A percentile compares a stretch with the other conserved stretches of the same genome.
These are phyloP conservation scores for Magallana gigas DNA, from an alignment of 1,140 invertebrate species.

Conservation along the genomic window DNA sequence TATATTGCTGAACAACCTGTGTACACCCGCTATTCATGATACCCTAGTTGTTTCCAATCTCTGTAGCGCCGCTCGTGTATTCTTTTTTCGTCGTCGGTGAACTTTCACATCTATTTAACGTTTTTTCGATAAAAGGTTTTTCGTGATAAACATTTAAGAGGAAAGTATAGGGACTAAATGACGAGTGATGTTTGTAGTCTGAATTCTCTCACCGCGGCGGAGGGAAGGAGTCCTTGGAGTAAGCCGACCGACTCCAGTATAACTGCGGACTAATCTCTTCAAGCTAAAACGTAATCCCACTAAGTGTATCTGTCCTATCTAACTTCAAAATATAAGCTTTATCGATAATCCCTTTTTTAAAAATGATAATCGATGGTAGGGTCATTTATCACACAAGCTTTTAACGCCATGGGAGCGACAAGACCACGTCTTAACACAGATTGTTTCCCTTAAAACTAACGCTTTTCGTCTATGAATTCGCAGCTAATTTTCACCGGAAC, in stretches of 20 bases:
- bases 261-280: conserved; percentile 14
- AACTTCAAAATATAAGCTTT: conserved; percentile 38
- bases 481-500: conserved; percentile 32
- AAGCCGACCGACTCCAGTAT: conserved; percentile 20
- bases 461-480: conserved; percentile 33
- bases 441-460: conserved; percentile 4
- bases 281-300: conserved; percentile 10
- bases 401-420: conserved; percentile 2
- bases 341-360: conserved; percentile 22
- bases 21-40: conserved; percentile 32
- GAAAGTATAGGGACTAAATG: neutral
- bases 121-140: conserved; percentile 20
- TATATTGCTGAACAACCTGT: conserved; percentile 16
- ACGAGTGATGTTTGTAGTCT: neutral
- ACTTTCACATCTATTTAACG: conserved; percentile 33
- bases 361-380: conserved; percentile 26
- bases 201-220: neutral
- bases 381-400: conserved; percentile 20
- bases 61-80: conserved; percentile 8
- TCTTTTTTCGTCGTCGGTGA: conserved; percentile 8
- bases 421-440: neutral
- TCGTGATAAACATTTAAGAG: conserved; percentile 18
- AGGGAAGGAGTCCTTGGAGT: neutral
- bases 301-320: conserved; percentile 35
- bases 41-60: conserved; percentile 35